Percentiles rank a stretch among this genome's conserved stretches.
These are phyloP conservation scores for Drosophila subpulchrella DNA, from an alignment of 1,140 invertebrate genomes.

Conservation along the genomic window DNA sequence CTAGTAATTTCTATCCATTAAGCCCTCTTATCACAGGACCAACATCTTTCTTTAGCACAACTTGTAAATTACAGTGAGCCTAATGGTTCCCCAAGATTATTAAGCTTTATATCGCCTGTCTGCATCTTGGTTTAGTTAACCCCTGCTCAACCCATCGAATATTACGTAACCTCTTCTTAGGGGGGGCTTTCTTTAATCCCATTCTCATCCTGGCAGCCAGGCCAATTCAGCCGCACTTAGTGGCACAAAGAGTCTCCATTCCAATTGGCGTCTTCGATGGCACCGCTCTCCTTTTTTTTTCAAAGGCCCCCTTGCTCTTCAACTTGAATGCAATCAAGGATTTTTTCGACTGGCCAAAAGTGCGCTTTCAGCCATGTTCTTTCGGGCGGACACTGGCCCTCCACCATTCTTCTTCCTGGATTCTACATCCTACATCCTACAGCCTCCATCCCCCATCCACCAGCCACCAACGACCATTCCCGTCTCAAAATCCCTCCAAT, in stretches of 20 bases:
- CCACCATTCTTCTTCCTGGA: not conserved
- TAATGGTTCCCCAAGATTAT: not conserved
- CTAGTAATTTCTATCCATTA: too few relatives aligned
- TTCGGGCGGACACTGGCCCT: constrained; percentile 31
- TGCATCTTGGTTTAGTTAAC: constrained; percentile 1
- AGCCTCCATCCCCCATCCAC: not conserved
- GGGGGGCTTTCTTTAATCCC: not conserved
- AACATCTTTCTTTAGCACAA: not conserved
- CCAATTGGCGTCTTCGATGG: constrained; percentile 23
- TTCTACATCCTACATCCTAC: not conserved
- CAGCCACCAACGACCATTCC: not conserved
- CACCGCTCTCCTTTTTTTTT: not conserved
- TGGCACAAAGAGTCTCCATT: constrained; percentile 24
- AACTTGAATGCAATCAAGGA: constrained; percentile 64
- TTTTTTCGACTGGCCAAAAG: constrained; percentile 51
- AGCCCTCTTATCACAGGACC: not conserved
- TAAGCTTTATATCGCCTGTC: not conserved
- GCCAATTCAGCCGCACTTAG: constrained; percentile 10
- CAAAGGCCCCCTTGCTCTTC: not conserved
- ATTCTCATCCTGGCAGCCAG: not conserved
- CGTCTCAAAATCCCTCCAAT: not conserved
- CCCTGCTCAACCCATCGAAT: not conserved
- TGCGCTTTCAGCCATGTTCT: constrained; percentile 41
- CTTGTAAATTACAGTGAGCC: not conserved
- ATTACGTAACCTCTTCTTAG: not conserved